phyloP scores from a whole-genome alignment of 2,797 vertebrate species.

The Sorex maritimensis region DNA sequence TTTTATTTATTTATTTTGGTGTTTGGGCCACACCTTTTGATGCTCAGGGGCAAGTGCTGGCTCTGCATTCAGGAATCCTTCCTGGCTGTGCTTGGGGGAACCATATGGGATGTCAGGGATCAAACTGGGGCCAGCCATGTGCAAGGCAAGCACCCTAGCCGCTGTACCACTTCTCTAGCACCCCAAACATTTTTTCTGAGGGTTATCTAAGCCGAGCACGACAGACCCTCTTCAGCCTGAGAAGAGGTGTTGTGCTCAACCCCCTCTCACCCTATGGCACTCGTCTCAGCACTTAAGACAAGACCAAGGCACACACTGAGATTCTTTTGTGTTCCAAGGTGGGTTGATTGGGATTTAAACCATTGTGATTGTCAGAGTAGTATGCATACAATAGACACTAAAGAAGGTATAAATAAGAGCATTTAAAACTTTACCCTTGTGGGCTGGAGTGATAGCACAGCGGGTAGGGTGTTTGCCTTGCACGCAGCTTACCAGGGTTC shows the following conservation, averaged over 20 bases:
- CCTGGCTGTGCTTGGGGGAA: no score
- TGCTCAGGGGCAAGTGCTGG: no score
- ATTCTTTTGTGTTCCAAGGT: background rate
- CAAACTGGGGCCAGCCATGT: no score
- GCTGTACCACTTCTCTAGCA: no score
- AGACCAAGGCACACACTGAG: background rate
- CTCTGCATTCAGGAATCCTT: no score
- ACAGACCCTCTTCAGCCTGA: background rate
- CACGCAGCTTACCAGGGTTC: no score
- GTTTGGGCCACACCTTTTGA: no score
- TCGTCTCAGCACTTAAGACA: background rate
- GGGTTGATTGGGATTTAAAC: background rate
- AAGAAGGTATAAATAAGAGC: background rate
- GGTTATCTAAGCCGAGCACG: constrained; percentile 6
- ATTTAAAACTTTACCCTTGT: background rate
- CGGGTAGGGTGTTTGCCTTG: no score
- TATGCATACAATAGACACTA: background rate
- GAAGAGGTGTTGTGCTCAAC: background rate
- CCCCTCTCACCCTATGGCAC: background rate
- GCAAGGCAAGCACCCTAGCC: no score
- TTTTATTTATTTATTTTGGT: no score
- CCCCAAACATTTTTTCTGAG: background rate
- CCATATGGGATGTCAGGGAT: no score
- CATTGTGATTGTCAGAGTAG: constrained; percentile 54
- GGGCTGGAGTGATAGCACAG: no score